Evolutionary conservation across 2,888 invertebrate genomes (phyloP).

Genomic region (Sarcophaga caerulescens): DNA sequence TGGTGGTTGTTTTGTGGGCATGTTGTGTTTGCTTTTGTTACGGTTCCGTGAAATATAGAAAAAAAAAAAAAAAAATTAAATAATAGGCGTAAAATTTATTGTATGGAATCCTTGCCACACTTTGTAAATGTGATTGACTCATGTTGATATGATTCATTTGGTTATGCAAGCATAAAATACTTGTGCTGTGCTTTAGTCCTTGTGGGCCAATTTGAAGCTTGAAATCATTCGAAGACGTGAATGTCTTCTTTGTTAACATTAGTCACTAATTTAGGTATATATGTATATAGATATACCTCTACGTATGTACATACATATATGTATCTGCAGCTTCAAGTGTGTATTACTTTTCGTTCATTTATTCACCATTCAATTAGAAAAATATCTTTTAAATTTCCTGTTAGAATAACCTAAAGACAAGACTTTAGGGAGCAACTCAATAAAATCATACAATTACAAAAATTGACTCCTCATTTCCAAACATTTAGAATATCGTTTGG

Average conservation of each 20-base stretch:
- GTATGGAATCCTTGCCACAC: conserved; percentile 72
- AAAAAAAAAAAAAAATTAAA: conserved; percentile 24
- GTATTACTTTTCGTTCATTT: too few relatives aligned
- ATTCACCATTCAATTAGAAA: too few relatives aligned
- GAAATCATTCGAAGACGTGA: conserved; percentile 35
- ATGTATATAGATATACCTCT: background rate
- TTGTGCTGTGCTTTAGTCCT: conserved; percentile 14
- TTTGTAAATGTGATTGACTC: conserved; percentile 43
- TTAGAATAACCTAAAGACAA: too few relatives aligned
- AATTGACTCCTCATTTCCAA: too few relatives aligned
- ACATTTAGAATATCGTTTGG: too few relatives aligned
- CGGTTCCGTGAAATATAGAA: conserved; percentile 40
- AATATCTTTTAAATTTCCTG: too few relatives aligned
- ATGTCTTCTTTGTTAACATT: conserved; percentile 34
- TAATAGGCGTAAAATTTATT: conserved; percentile 74
- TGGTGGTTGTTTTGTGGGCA: conserved; percentile 48
- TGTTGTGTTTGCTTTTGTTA: background rate
- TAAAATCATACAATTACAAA: too few relatives aligned
- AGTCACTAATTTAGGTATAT: conserved; percentile 29
- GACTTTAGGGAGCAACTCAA: too few relatives aligned
- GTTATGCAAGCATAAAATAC: conserved; percentile 16
- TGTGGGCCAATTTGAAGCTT: conserved; percentile 48
- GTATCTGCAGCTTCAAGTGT: too few relatives aligned
- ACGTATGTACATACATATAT: background rate
- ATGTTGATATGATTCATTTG: conserved; percentile 42